phyloP scores from a whole-genome alignment of 2,113 vertebrate species.

The Trichechus manatus region DNA sequence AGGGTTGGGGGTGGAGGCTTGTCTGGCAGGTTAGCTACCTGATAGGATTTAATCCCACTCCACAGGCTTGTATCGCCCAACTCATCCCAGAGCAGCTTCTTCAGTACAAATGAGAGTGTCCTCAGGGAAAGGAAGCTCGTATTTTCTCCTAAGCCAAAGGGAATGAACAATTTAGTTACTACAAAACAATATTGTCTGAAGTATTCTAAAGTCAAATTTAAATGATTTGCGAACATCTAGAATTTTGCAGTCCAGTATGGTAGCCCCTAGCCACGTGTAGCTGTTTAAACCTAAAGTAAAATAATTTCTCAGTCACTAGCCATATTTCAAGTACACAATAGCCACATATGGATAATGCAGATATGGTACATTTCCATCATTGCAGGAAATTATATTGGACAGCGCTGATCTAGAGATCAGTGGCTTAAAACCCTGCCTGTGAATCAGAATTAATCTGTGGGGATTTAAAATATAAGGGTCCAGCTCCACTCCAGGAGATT shows the following conservation, averaged over 20 bases:
- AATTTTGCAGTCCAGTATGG: neutral
- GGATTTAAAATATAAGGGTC: neutral
- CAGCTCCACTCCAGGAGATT: slow-evolving; percentile 6
- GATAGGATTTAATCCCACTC: neutral
- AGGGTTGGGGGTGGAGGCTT: neutral
- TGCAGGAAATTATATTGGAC: neutral
- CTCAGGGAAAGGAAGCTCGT: neutral
- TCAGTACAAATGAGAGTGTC: neutral
- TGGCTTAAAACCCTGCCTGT: neutral
- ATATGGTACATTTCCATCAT: neutral
- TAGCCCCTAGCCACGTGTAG: neutral
- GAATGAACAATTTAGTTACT: neutral
- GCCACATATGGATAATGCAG: neutral
- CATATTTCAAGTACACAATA: slow-evolving; percentile 19
- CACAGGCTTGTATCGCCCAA: neutral
- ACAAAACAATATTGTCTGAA: neutral
- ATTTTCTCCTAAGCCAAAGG: neutral
- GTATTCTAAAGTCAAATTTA: neutral
- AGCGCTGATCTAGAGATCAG: neutral
- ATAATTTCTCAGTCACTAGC: slow-evolving; percentile 19
- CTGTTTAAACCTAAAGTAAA: slow-evolving; percentile 31
- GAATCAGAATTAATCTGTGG: neutral
- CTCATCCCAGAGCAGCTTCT: slow-evolving; percentile 14
- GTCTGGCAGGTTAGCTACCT: neutral
- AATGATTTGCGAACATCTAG: neutral